Evolutionary conservation across 2,113 vertebrate species (phyloP), one percentile per base, ranked within the genome.

Genomic region (Campylomormyrus tamandua): DNA sequence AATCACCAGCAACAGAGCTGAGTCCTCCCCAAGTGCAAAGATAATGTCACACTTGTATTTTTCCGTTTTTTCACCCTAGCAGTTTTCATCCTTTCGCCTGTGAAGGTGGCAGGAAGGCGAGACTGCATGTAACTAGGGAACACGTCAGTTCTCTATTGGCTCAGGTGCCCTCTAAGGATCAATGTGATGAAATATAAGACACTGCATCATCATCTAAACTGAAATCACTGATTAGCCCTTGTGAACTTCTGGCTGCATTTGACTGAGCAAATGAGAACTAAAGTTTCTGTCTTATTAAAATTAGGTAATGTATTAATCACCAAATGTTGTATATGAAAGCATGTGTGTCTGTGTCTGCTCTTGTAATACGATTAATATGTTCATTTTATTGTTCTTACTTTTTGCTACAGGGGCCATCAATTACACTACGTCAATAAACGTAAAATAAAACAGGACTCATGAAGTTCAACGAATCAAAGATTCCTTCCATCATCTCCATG

Each of bases 401-500:
- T 21, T 45, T 66, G 56, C 42, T 70, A 11, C 19, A 70, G 39
- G 42, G 13, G 58, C 24, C 19, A 24, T 45, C 50, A 5, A 1
- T 84, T 13, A 56, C 66, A 90, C 56, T 53, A 58, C 49, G 8
- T 90, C 52, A 90, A 35, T 13, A 89, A 7, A 46, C 46, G 0
- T 46, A 39, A 10, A 83, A 45, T 21, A 58, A 46, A 39, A 39
- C 3, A 83, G 11, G 42, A 42, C 21, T 27, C 4, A 90, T 89
- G 85, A 24, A 46, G 17, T 6, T 53, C 27, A 90, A 88, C 19
- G 39, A 6, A 21, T 46, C 74, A 15, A 52, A 52, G 0, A 3
- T 6, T 50, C 31, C 42, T 6, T 89, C 89, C 7, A 45, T 83
- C 58, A 50, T 90, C 2, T 5, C n/a, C 27, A 90, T 90, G 91